phyloP scores from a whole-genome alignment of 2,888 invertebrate species.

The Eurois occulta region DNA sequence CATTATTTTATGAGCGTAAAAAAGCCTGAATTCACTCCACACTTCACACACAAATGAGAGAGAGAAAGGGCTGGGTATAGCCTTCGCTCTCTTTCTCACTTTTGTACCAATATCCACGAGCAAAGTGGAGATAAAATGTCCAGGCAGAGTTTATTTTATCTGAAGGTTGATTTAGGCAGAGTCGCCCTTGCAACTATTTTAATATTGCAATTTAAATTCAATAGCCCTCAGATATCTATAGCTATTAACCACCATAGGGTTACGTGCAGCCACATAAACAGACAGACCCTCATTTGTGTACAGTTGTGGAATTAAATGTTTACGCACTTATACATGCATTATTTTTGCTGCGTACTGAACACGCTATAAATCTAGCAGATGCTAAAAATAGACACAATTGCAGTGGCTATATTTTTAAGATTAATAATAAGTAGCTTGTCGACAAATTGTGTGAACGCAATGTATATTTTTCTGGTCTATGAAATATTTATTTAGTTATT shows the following conservation, averaged over 20 bases:
- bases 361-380: too few species aligned
- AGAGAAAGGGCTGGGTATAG: too few species aligned
- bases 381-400: too few species aligned
- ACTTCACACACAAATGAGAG: too few species aligned
- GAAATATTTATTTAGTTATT: too few species aligned
- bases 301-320: background rate
- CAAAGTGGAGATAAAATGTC: background rate
- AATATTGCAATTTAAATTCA: conserved; percentile 43
- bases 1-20: background rate
- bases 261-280: conserved; percentile 20
- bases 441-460: too few species aligned
- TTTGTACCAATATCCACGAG: background rate
- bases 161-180: background rate
- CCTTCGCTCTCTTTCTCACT: too few species aligned
- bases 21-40: background rate
- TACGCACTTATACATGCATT: background rate
- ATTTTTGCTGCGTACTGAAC: too few species aligned
- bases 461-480: too few species aligned
- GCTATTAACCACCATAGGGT: conserved; percentile 10
- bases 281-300: background rate
- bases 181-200: conserved; percentile 3
- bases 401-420: too few species aligned
- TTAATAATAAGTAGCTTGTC: too few species aligned
- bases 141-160: background rate
- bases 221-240: background rate